phyloP scores from a whole-genome alignment of 2,797 vertebrate species.

The Malurus splendens region DNA sequence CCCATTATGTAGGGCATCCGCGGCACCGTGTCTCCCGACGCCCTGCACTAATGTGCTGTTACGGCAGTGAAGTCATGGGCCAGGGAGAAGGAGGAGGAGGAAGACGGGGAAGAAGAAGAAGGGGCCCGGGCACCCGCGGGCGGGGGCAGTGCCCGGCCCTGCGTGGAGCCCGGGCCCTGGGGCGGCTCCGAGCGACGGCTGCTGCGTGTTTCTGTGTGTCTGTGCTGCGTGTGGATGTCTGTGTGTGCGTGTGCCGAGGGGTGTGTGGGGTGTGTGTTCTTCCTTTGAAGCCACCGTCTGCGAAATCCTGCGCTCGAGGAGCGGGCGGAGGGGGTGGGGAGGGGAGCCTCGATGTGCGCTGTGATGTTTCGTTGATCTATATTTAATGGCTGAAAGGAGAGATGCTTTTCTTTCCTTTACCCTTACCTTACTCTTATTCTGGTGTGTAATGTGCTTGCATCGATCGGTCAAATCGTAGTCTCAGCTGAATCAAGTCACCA shows the following conservation, averaged over 20 bases:
- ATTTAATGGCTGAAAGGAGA: constrained; percentile 72
- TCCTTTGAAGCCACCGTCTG: constrained; percentile 23
- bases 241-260: neutral
- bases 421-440: constrained; percentile 44
- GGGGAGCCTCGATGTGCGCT: neutral
- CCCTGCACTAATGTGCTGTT: constrained; percentile 22
- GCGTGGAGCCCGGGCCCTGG: neutral
- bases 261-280: neutral
- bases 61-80: constrained; percentile 61
- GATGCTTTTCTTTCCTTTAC: constrained; percentile 45
- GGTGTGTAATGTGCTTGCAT: constrained; percentile 60
- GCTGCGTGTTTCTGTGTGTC: neutral
- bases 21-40: constrained; percentile 32
- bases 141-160: constrained; percentile 14
- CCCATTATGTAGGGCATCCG: constrained; percentile 64
- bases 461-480: constrained; percentile 51
- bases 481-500: constrained; percentile 52
- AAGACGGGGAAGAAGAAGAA: neutral
- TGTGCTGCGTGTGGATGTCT: neutral
- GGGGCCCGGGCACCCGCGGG: neutral
- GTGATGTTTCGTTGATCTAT: constrained; percentile 57
- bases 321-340: constrained; percentile 12
- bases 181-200: neutral
- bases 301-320: constrained; percentile 34
- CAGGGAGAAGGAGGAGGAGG: neutral